Conservation (phyloP, 2,888 invertebrate genomes). For the Zele albiditarsus region DNA sequence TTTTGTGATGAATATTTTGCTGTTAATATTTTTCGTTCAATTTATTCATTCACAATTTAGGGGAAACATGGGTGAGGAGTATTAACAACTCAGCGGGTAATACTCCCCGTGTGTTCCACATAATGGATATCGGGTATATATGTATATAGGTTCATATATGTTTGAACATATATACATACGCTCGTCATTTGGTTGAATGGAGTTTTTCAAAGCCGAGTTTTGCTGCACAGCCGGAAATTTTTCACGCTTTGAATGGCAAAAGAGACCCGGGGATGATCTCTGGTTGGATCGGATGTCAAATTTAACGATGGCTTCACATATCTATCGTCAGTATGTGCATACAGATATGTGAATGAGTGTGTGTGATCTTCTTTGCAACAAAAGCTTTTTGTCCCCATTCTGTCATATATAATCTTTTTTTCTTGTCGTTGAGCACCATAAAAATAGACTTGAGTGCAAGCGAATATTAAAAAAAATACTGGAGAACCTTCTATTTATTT, state of each 20-base stretch:
- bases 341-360: neutral
- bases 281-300: neutral
- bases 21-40: too few relatives aligned
- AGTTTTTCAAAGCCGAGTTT: neutral
- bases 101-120: too few relatives aligned
- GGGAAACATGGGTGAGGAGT: too few relatives aligned
- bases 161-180: neutral
- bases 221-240: neutral
- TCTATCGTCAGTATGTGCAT: neutral
- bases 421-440: neutral
- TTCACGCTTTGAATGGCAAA: constrained; percentile 13
- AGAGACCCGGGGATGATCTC: neutral
- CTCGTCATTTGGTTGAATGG: constrained; percentile 1
- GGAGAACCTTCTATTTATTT: neutral
- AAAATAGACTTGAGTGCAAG: neutral
- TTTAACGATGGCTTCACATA: neutral
- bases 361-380: neutral
- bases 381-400: constrained; percentile 13
- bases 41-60: too few relatives aligned
- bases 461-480: neutral
- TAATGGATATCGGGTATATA: neutral
- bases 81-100: too few relatives aligned
- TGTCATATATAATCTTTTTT: neutral
- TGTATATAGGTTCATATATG: neutral
- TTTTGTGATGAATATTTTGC: too few relatives aligned